Evolutionary conservation across 92 coral and sea anemone species (phyloP).

Genomic region (Paragorgia papillata): DNA sequence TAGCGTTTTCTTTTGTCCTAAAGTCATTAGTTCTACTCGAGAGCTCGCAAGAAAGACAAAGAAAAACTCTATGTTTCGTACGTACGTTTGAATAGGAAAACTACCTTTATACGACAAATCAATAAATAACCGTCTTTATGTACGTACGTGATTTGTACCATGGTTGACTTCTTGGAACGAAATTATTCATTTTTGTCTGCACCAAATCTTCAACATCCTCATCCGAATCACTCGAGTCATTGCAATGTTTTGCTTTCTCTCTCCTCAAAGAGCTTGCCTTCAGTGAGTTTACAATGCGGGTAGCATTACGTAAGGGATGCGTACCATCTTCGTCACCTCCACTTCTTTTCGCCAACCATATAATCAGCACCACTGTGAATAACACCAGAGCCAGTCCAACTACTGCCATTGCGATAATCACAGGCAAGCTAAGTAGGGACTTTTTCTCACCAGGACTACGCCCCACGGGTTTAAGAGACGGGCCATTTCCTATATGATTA

Average conservation of each 20-base stretch:
- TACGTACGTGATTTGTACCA: constrained; percentile 43
- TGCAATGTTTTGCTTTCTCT: constrained; percentile 45
- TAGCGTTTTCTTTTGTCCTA: no score
- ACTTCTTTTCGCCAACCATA: constrained; percentile 62
- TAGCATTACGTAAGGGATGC: constrained; percentile 49
- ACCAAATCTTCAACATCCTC: constrained; percentile 51
- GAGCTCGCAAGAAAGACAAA: no score
- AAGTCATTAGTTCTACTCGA: no score
- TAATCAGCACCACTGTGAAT: constrained; percentile 58
- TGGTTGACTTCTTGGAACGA: constrained; percentile 18
- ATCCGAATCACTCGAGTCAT: constrained; percentile 53
- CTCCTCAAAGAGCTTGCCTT: constrained; percentile 81
- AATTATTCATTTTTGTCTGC: constrained; percentile 27
- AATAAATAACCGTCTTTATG: no score
- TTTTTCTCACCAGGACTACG: constrained; percentile 32
- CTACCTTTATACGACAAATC: no score
- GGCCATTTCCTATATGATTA: constrained; percentile 4
- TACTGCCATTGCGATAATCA: constrained; percentile 49
- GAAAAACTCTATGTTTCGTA: no score
- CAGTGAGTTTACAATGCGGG: constrained; percentile 81
- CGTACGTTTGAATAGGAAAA: no score
- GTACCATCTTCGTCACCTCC: constrained; percentile 50
- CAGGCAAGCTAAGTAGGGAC: constrained; percentile 43
- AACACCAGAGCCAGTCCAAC: constrained; percentile 61
- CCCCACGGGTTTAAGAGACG: constrained; percentile 2